A percentile compares a stretch with the other conserved stretches of the same genome.
These are phyloP conservation scores for Thermophis baileyi DNA, from an alignment of 2,113 vertebrate genomes.

Conservation along the genomic window DNA sequence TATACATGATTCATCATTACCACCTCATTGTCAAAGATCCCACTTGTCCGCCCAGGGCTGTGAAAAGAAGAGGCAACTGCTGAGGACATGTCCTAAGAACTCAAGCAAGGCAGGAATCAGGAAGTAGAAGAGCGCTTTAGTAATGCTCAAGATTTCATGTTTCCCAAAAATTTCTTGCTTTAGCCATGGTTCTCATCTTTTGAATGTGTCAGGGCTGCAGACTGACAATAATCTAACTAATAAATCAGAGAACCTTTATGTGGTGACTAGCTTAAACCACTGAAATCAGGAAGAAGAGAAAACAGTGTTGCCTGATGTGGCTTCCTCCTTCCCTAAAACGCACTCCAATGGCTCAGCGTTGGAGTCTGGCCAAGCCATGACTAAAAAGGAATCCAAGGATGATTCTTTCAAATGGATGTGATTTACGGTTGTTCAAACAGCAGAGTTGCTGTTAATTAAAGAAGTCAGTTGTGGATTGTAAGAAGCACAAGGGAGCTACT, in stretches of 20 bases:
- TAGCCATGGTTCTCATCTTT: neutral
- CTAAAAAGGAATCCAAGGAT: neutral
- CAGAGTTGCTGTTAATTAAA: neutral
- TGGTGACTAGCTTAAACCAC: neutral
- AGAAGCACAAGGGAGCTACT: neutral
- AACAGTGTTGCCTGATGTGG: neutral
- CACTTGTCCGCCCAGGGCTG: conserved; percentile 87
- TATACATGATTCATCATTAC: conserved; percentile 99
- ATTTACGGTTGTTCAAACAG: neutral
- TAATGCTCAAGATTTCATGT: neutral
- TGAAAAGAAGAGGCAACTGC: neutral
- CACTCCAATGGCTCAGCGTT: neutral
- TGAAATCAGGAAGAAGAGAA: neutral
- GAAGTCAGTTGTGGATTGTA: neutral
- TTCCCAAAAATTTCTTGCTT: neutral
- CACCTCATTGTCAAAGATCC: conserved; percentile 91
- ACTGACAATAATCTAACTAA: neutral
- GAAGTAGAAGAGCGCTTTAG: neutral
- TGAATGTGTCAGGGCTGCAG: neutral
- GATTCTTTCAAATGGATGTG: neutral
- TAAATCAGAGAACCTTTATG: neutral
- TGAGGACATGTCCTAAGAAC: neutral
- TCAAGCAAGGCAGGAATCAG: neutral
- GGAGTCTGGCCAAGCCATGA: neutral
- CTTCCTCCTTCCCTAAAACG: neutral